Percentiles rank a stretch among this genome's conserved stretches.
Evolutionary conservation across 2,888 invertebrate genomes (phyloP).

Genomic region (Thymelicus sylvestris): DNA sequence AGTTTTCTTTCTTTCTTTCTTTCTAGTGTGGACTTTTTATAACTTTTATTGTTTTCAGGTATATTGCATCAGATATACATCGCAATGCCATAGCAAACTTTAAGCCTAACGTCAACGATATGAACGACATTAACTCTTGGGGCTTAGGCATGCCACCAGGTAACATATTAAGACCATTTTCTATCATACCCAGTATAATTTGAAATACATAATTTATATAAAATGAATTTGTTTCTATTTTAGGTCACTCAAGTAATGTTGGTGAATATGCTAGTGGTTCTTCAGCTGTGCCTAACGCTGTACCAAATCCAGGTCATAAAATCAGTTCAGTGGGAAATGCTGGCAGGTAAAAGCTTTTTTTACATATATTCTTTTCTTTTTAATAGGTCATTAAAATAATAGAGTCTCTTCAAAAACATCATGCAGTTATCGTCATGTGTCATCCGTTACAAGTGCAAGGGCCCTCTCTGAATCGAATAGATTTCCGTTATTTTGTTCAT

Average conservation of each 20-base stretch:
- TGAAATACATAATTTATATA: neutral
- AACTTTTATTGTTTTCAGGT: constrained; percentile 61
- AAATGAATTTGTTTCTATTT: neutral
- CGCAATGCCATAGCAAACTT: constrained; percentile 85
- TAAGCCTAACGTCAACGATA: constrained; percentile 81
- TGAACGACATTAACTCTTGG: constrained; percentile 86
- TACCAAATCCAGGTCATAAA: constrained; percentile 53
- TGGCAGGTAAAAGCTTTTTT: constrained; percentile 38
- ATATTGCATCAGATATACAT: constrained; percentile 83
- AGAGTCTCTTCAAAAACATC: too few relatives aligned
- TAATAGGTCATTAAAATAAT: too few relatives aligned
- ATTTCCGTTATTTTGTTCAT: too few relatives aligned
- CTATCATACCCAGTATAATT: neutral
- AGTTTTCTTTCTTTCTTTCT: too few relatives aligned
- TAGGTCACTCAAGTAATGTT: constrained; percentile 63
- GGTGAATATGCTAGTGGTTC: constrained; percentile 65
- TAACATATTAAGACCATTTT: constrained; percentile 42
- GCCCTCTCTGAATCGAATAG: too few relatives aligned
- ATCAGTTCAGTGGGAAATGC: constrained; percentile 12
- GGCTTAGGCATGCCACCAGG: constrained; percentile 84
- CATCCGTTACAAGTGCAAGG: too few relatives aligned
- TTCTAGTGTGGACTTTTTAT: too few relatives aligned
- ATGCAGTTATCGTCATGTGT: too few relatives aligned
- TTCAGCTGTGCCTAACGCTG: constrained; percentile 46
- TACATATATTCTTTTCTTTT: neutral